These are phyloP conservation scores for Acanthurus lineatus DNA, from an alignment of 2,797 vertebrate species.

Conservation along the genomic window DNA sequence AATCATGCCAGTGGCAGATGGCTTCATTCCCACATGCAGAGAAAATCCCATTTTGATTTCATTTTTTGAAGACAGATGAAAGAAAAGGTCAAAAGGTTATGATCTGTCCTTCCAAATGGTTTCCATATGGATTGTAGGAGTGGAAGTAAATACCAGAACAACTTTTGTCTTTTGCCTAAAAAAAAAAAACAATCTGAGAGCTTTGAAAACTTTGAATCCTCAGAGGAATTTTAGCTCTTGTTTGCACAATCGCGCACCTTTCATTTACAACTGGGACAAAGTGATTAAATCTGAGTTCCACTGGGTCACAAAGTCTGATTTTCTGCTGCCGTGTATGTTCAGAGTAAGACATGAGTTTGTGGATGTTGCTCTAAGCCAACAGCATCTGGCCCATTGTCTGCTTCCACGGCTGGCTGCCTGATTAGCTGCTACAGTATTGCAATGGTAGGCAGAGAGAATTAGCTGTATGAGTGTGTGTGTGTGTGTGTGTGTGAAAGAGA, in stretches of 20 bases:
- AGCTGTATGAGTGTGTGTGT: constrained; percentile 38
- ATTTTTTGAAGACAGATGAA: constrained; percentile 39
- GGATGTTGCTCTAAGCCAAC: constrained; percentile 72
- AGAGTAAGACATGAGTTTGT: constrained; percentile 71
- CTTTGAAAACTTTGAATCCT: constrained; percentile 14
- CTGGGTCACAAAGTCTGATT: constrained; percentile 57
- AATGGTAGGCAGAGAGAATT: constrained; percentile 62
- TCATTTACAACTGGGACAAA: constrained; percentile 46
- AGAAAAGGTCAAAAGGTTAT: constrained; percentile 56
- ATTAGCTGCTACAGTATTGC: constrained; percentile 73
- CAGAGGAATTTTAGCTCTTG: constrained; percentile 5
- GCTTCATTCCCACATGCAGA: constrained; percentile 42
- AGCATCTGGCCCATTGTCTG: constrained; percentile 82
- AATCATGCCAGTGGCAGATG: constrained; percentile 48
- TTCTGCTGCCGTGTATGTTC: constrained; percentile 38
- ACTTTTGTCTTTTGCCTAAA: not conserved
- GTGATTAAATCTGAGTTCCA: constrained; percentile 57
- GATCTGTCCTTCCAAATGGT: constrained; percentile 5
- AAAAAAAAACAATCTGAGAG: not conserved
- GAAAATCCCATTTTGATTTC: constrained; percentile 58
- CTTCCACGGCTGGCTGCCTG: constrained; percentile 73
- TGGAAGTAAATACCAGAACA: not conserved
- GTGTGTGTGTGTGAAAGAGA: constrained; percentile 40
- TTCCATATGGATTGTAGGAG: not conserved
- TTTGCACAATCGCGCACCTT: constrained; percentile 12